These are phyloP conservation scores for Ichneumoninae sp. DNA, from an alignment of 2,888 invertebrate genomes.

Conservation along the genomic window DNA sequence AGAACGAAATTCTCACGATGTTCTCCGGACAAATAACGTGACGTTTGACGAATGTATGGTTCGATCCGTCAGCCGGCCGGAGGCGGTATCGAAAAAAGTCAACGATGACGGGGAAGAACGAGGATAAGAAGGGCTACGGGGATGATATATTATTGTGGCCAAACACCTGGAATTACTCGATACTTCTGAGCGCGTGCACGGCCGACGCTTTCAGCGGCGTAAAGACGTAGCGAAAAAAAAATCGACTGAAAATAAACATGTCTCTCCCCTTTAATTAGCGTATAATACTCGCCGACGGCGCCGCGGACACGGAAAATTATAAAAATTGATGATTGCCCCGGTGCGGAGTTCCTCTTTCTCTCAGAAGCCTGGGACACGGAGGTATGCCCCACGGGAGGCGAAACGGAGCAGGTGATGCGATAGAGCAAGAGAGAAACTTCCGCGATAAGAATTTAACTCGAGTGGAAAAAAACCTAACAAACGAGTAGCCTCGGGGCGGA, in stretches of 20 bases:
- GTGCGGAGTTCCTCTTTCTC: conserved; percentile 43
- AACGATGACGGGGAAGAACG: conserved; percentile 21
- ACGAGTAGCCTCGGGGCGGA: conserved; percentile 70
- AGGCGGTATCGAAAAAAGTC: conserved; percentile 3
- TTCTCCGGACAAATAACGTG: background rate
- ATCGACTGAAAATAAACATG: conserved; percentile 28
- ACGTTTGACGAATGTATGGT: conserved; percentile 8
- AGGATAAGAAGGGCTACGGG: conserved; percentile 13
- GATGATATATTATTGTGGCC: conserved; percentile 38
- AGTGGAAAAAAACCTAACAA: conserved; percentile 77
- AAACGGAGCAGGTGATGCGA: conserved; percentile 55
- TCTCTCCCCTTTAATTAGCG: conserved; percentile 75
- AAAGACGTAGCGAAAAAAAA: conserved; percentile 25
- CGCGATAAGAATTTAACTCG: conserved; percentile 65
- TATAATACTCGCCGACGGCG: conserved; percentile 72
- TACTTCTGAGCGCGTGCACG: conserved; percentile 27
- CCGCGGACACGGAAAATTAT: conserved; percentile 74
- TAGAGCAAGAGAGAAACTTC: conserved; percentile 30
- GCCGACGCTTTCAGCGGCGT: conserved; percentile 25
- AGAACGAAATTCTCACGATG: background rate
- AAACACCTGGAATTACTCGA: conserved; percentile 52
- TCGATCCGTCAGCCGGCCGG: background rate
- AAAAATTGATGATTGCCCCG: conserved; percentile 76
- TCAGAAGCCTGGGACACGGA: conserved; percentile 52
- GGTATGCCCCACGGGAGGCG: conserved; percentile 46